Conservation (phyloP, 64 coral and sea anemone species). For the Cladopsammia gracilis region DNA sequence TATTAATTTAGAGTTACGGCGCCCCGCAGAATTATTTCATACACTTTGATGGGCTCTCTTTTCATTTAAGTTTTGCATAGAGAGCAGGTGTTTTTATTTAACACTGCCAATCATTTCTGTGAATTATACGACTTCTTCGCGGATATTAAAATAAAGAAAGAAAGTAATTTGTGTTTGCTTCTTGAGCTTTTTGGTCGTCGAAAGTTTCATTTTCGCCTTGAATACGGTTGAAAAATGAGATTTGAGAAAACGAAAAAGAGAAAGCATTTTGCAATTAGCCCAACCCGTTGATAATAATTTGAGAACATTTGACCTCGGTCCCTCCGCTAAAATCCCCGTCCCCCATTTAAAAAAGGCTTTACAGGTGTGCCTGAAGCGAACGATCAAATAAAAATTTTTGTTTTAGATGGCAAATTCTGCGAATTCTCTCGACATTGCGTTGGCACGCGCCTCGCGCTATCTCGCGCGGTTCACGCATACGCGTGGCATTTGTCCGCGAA, state of each 20-base stretch:
- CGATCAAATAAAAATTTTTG: background rate
- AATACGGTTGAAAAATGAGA: constrained; percentile 18
- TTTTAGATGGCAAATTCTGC: background rate
- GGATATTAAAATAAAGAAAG: background rate
- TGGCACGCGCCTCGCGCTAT: background rate
- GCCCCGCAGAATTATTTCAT: constrained; percentile 9
- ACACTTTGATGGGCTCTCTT: constrained; percentile 28
- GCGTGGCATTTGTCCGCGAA: background rate
- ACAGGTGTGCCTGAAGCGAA: constrained; percentile 21
- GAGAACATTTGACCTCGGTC: background rate
- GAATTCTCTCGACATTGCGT: background rate
- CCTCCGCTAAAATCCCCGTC: constrained; percentile 1
- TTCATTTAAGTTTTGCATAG: constrained; percentile 41
- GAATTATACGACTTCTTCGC: background rate
- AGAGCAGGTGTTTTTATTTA: constrained; percentile 13
- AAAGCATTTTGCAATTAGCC: background rate
- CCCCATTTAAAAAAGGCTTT: constrained; percentile 28
- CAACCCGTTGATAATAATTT: background rate
- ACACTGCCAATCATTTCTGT: constrained; percentile 27
- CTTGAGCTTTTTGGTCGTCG: background rate
- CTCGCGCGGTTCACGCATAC: background rate
- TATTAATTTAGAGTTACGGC: constrained; percentile 35
- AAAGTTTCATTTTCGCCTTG: background rate
- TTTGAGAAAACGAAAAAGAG: background rate
- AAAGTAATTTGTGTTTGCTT: constrained; percentile 15